Percentiles rank a stretch among this genome's conserved stretches.
Evolutionary conservation across 2,797 vertebrate species (phyloP).

Genomic region (Acropternis orthonyx): DNA sequence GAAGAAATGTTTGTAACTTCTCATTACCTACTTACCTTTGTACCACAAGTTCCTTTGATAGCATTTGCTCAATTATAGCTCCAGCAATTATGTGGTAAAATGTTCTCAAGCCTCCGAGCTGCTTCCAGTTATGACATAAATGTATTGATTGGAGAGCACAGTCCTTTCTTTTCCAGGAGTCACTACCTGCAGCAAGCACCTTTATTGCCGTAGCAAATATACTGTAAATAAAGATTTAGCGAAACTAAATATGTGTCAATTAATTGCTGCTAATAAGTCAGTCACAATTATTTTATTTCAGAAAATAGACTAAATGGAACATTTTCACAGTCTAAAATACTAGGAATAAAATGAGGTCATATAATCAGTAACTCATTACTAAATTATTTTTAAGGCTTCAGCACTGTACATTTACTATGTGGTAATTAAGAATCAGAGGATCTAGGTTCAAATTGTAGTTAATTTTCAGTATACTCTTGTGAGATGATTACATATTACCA

Average conservation of each 20-base stretch:
- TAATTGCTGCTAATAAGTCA: neutral
- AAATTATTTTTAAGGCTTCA: conserved; percentile 4
- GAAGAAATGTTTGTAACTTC: neutral
- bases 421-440: conserved; percentile 27
- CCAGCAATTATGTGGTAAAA: neutral
- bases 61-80: neutral
- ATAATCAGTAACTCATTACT: neutral
- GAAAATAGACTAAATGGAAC: neutral
- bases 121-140: neutral
- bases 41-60: neutral
- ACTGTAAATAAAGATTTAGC: neutral
- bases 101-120: neutral
- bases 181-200: neutral
- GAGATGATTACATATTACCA: neutral
- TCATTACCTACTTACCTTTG: neutral
- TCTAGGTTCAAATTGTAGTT: neutral
- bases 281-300: neutral
- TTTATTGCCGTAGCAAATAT: neutral
- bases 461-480: neutral
- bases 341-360: conserved; percentile 13
- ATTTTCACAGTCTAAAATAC: neutral
- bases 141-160: neutral
- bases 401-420: neutral
- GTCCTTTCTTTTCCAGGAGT: neutral
- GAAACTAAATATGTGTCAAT: neutral